Percentiles rank a stretch among this genome's conserved stretches.
phyloP scores from a whole-genome alignment of 2,888 invertebrate genomes.

The Theretra japonica region DNA sequence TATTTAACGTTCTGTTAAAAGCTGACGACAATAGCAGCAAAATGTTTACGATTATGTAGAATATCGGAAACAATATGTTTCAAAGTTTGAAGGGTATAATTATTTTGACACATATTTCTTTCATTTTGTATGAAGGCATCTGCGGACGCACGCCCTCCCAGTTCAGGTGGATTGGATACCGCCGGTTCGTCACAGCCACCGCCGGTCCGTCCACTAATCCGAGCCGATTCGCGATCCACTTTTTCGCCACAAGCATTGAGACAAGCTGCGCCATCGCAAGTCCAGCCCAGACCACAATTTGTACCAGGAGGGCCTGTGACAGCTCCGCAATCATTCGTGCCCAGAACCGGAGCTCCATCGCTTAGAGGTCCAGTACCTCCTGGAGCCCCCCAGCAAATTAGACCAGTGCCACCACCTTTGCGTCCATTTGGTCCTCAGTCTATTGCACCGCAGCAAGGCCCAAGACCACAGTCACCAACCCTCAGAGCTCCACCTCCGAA shows the following conservation, averaged over 20 bases:
- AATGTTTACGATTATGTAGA: no score
- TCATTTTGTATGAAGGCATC: conserved; percentile 67
- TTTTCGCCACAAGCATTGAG: conserved; percentile 66
- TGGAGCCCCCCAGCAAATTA: conserved; percentile 62
- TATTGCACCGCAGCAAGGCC: conserved; percentile 66
- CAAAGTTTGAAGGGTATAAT: no score
- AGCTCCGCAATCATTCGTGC: conserved; percentile 63
- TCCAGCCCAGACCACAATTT: conserved; percentile 71
- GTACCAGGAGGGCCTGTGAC: conserved; percentile 77
- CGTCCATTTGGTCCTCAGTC: conserved; percentile 74
- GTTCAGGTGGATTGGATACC: conserved; percentile 57
- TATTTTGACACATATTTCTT: background rate
- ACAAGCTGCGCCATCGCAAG: conserved; percentile 59
- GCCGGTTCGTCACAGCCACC: conserved; percentile 58
- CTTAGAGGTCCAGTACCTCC: conserved; percentile 63
- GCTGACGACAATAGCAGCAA: no score
- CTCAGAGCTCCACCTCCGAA: conserved; percentile 79
- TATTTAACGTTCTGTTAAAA: no score
- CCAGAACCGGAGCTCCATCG: conserved; percentile 64
- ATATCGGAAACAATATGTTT: no score
- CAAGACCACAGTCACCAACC: conserved; percentile 65
- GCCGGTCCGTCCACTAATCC: conserved; percentile 67
- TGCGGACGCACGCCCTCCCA: conserved; percentile 66
- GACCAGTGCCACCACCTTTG: conserved; percentile 61
- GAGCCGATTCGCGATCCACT: conserved; percentile 73